Conservation (phyloP, 2,888 invertebrate genomes). For the Nomada lathburiana region DNA sequence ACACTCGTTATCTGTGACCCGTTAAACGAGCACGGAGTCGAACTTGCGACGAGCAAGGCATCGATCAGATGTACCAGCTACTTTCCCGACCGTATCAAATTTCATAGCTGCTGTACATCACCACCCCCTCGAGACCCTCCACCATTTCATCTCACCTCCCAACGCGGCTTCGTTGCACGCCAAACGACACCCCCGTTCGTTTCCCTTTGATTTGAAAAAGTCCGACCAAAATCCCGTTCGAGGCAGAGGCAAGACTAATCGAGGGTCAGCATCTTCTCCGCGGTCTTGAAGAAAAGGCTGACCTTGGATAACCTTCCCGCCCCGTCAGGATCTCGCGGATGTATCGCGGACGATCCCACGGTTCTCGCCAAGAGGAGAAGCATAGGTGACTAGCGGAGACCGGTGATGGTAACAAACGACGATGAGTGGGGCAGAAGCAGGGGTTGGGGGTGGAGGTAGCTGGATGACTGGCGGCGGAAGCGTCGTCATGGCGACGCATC, state of each 20-base stretch:
- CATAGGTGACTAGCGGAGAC: slow-evolving; percentile 70
- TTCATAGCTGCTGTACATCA: neutral
- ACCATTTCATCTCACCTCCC: slow-evolving; percentile 4
- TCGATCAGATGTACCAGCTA: slow-evolving; percentile 44
- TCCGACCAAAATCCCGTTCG: too few relatives aligned
- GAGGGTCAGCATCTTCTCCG: neutral
- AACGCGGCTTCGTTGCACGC: neutral
- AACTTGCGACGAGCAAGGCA: slow-evolving; percentile 47
- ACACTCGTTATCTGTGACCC: slow-evolving; percentile 60
- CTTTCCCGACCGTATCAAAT: slow-evolving; percentile 36
- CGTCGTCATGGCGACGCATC: slow-evolving; percentile 89
- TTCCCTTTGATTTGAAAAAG: too few relatives aligned
- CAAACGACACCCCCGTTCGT: neutral
- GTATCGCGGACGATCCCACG: slow-evolving; percentile 47
- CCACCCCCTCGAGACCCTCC: neutral
- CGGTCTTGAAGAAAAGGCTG: neutral
- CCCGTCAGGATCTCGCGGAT: slow-evolving; percentile 48
- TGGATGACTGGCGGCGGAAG: slow-evolving; percentile 84
- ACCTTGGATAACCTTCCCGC: slow-evolving; percentile 40
- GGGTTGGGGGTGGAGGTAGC: slow-evolving; percentile 73
- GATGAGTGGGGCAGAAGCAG: slow-evolving; percentile 69
- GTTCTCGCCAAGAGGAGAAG: slow-evolving; percentile 50
- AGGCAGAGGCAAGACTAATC: too few relatives aligned
- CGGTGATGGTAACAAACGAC: slow-evolving; percentile 77
- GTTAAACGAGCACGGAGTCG: slow-evolving; percentile 51